Base-by-base conservation (phyloP, 2,797 vertebrate genomes). In the Pampus argenteus region DNA sequence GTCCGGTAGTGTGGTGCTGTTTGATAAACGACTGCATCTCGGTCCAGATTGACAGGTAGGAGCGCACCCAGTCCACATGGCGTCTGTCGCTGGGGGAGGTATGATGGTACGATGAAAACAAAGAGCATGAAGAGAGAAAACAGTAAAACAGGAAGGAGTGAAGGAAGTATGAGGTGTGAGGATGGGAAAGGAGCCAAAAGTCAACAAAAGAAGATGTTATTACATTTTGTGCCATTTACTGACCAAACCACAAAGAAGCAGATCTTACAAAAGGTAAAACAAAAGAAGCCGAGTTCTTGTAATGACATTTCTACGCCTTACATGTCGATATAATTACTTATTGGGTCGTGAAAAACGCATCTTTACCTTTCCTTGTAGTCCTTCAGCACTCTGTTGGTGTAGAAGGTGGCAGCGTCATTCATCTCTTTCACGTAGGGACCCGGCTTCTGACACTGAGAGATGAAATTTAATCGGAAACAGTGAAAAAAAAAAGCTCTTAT, bases 371-470 rank as follows among this genome's bases (percentile, higher is more conserved):
- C 95, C 88, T 99, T 99, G 94, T 96, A 99, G 91, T 99, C 97
- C 91, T 99, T 99, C 81, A 99, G 93, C 56, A 99, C 97, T 93
- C 98, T 96, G 95, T 99, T 99, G 84, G 98, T 99, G 90, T 99
- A 99, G 93, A 99, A 99, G 56, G 95, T 98, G 79, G 98, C 98
- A 3, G 98, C 95, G 55, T 99, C 98, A 6, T 97, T 98, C 98
- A 99, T 99, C 95, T 99, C 98, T 93, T 99, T 99, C 90, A 99
- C 97, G 80, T 98, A 99, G 34, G 96, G 97, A 44, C 96, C 97
- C 9, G 98, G 98, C 91, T 97, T 99, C 84, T 96, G 96, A 87
- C 92, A 94, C 98, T 99, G 90, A 70, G 52, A 34, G 47, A 44
- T 1, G 1, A 11, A 31, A 26, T 31, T 29, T 66, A 4, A 42